These are phyloP conservation scores for Dasyurus viverrinus DNA, from an alignment of 2,113 vertebrate species.

Conservation along the genomic window DNA sequence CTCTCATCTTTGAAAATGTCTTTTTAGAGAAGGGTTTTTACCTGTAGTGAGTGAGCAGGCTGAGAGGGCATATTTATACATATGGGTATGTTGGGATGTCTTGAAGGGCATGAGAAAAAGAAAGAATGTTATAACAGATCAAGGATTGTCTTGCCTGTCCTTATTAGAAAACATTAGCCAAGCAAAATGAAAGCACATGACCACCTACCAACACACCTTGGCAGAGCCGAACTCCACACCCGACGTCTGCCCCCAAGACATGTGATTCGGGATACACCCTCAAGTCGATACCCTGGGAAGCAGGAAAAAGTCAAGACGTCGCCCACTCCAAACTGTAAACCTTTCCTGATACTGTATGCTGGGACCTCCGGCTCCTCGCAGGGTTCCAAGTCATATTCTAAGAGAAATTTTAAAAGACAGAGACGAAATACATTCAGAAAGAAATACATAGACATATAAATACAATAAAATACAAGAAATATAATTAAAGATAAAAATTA, in stretches of 20 bases:
- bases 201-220: constrained; percentile 99
- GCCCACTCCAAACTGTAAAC: constrained; percentile 94
- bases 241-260: constrained; percentile 98
- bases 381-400: constrained; percentile 97
- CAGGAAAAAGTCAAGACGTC: constrained; percentile 95
- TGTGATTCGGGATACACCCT: constrained; percentile 93
- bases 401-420: fast-evolving
- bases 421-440: background rate
- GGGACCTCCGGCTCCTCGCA: constrained; percentile 97
- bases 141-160: background rate
- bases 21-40: background rate
- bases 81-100: background rate
- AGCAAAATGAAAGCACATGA: constrained; percentile 97
- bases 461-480: background rate
- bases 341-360: constrained; percentile 94
- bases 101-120: background rate
- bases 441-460: background rate
- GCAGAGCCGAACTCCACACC: constrained; percentile 99
- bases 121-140: background rate
- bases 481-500: background rate
- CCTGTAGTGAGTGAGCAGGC: background rate
- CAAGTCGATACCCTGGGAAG: constrained; percentile 98
- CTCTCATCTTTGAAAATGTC: background rate
- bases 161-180: constrained; percentile 65
- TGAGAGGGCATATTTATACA: background rate